Evolutionary conservation across 2,888 invertebrate genomes (phyloP).

Genomic region (Ormyrus rosae): DNA sequence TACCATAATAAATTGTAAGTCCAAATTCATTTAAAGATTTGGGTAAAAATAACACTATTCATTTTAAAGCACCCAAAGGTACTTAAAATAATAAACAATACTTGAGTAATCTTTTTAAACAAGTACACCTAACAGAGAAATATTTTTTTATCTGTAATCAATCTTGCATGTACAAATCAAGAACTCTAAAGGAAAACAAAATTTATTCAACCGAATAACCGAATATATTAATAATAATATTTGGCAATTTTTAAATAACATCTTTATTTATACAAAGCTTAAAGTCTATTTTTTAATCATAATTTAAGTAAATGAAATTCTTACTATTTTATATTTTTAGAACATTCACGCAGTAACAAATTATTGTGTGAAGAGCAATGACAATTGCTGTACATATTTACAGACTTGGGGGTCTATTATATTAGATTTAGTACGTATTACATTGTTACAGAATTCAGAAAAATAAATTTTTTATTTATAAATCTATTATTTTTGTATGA

Average conservation of each 20-base stretch:
- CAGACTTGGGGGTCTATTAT: slow-evolving; percentile 14
- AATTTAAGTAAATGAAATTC: slow-evolving; percentile 24
- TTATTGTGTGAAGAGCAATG: slow-evolving; percentile 23
- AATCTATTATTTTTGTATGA: slow-evolving; percentile 7
- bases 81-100: too few relatives aligned
- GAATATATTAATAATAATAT: too few relatives aligned
- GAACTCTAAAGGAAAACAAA: too few relatives aligned
- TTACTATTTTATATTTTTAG: slow-evolving; percentile 13
- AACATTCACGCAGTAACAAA: slow-evolving; percentile 45
- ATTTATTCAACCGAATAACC: too few relatives aligned
- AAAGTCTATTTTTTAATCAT: slow-evolving; percentile 33
- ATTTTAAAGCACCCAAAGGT: too few relatives aligned
- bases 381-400: slow-evolving; percentile 59
- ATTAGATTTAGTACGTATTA: slow-evolving; percentile 13
- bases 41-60: too few relatives aligned
- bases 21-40: too few relatives aligned
- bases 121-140: too few relatives aligned
- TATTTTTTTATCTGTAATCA: too few relatives aligned
- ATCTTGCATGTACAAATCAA: too few relatives aligned
- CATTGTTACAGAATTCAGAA: slow-evolving; percentile 29
- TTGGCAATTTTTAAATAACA: slow-evolving; percentile 37
- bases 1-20: too few relatives aligned
- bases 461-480: slow-evolving; percentile 17
- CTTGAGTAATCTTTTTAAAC: too few relatives aligned
- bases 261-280: slow-evolving; percentile 53